Percentiles rank a stretch among this genome's conserved stretches.
Conservation (phyloP, 2,113 vertebrate species). For the Melospiza georgiana region DNA sequence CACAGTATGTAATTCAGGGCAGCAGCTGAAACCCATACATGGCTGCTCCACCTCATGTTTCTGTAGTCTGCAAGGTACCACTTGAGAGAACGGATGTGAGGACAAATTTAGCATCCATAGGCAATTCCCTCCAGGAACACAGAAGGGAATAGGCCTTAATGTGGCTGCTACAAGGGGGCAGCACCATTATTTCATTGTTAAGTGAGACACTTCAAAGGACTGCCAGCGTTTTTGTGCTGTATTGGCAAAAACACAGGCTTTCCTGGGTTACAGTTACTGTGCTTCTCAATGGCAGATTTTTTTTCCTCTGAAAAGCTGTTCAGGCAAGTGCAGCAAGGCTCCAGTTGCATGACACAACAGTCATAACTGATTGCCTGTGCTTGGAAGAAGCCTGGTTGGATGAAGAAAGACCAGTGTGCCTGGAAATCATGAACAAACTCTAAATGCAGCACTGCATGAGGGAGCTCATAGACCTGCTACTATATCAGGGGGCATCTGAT, state of each 20-base stretch:
- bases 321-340: conserved; percentile 24
- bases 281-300: neutral
- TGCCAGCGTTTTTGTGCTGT: neutral
- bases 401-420: conserved; percentile 1
- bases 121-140: neutral
- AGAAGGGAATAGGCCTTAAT: neutral
- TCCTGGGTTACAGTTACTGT: neutral
- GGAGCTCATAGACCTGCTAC: conserved; percentile 23
- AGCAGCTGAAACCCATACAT: neutral
- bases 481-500: conserved; percentile 17
- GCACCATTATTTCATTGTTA: neutral
- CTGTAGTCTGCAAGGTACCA: neutral
- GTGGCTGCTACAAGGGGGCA: neutral
- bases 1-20: neutral
- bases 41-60: neutral
- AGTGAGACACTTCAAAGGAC: neutral
- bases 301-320: conserved; percentile 24
- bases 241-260: neutral
- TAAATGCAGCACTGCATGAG: conserved; percentile 18
- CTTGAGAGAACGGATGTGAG: neutral
- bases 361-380: conserved; percentile 36
- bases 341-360: neutral
- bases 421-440: conserved; percentile 41
- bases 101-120: neutral
- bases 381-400: neutral